phyloP scores from a whole-genome alignment of 2,113 vertebrate species.

The Leiothrix lutea region DNA sequence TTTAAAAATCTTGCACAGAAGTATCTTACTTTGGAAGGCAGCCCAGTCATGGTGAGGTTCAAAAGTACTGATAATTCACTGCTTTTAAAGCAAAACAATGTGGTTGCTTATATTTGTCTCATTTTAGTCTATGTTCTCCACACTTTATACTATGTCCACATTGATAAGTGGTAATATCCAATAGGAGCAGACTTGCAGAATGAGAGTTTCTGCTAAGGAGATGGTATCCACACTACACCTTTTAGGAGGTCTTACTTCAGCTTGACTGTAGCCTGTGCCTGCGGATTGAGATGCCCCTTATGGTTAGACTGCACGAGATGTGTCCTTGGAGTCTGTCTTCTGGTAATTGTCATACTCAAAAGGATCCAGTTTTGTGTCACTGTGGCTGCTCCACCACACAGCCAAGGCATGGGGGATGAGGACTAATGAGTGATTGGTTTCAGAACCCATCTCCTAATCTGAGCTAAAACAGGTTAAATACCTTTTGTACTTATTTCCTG shows the following conservation, averaged over 20 bases:
- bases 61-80: background rate
- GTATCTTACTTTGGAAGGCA: background rate
- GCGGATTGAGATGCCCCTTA: background rate
- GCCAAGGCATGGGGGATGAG: background rate
- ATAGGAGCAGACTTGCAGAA: background rate
- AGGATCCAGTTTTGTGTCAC: background rate
- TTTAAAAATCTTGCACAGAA: background rate
- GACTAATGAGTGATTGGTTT: background rate
- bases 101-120: background rate
- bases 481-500: background rate
- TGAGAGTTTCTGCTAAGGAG: background rate
- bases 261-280: background rate
- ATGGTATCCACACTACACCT: background rate
- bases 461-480: background rate
- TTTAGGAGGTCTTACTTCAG: background rate
- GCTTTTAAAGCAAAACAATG: background rate
- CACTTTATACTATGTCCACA: background rate
- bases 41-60: background rate
- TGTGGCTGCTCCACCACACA: background rate
- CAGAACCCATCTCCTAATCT: background rate
- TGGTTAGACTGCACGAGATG: background rate
- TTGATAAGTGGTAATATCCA: background rate
- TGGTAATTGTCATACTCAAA: background rate
- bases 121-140: background rate
- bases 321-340: background rate